These are phyloP conservation scores for Heliconius ethilla DNA, from an alignment of 2,888 invertebrate species.

Conservation along the genomic window DNA sequence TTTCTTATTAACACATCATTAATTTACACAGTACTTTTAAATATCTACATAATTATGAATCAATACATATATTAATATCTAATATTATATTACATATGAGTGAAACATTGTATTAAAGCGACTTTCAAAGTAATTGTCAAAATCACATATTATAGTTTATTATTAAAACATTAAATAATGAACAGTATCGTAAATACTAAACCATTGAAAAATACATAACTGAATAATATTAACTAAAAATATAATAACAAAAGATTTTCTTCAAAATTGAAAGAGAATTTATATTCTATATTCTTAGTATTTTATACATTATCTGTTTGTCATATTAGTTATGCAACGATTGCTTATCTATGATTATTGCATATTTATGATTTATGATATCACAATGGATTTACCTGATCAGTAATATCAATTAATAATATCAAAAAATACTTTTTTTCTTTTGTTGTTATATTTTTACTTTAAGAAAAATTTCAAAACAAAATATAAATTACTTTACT, in stretches of 20 bases:
- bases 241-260: no score
- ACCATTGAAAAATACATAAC: no score
- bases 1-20: constrained; percentile 35
- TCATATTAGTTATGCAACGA: no score
- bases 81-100: background rate
- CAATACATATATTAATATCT: background rate
- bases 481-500: no score
- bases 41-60: constrained; percentile 11
- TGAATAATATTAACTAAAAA: no score
- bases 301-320: no score
- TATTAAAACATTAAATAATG: background rate
- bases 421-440: background rate
- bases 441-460: constrained; percentile 1
- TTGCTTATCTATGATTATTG: background rate
- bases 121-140: background rate
- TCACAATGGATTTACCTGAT: background rate
- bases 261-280: no score
- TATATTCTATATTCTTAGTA: no score
- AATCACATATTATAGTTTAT: background rate
- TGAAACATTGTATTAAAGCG: background rate
- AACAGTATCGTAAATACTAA: no score
- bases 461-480: no score
- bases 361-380: background rate
- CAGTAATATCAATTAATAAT: background rate
- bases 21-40: constrained; percentile 15